Evolutionary conservation across 2,797 vertebrate species (phyloP), one percentile per base, ranked within the genome.

Genomic region (Acestrorhynchus altus): DNA sequence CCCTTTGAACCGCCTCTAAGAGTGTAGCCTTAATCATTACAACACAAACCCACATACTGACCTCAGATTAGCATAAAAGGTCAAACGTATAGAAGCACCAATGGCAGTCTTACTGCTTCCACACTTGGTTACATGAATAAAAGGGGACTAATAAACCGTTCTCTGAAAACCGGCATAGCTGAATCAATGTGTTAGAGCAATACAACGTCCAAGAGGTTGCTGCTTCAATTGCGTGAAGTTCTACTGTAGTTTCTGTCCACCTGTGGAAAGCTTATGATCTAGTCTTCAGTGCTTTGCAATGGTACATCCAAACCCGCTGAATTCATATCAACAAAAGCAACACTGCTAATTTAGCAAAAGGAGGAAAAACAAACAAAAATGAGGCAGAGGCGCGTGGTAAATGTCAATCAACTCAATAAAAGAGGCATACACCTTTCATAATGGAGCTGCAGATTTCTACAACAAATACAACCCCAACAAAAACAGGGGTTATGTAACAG

Each of bases 401-500:
- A 69, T 68, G 66, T 57, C 44, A 79, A 26, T 20, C 49, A 56
- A 51, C 61, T 47, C 31, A 35, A n/a, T 35, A 76, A 68, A 15
- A 64, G 60, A 72, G 68, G 54, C 61, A 24, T 51, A 74, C 16
- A 60, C 56, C 46, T 54, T 72, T 22, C 10, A 76, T 60, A 76
- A 42, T 9, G 16, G 54, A 67, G 68, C 20, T 61, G 46, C 22
- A 70, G 26, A 49, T 67, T 72, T 74, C 15, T 13, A 66, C 57
- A 76, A 76, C 42, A 83, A 67, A 71, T 80, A 64, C 73, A 59
- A 31, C 11, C 28, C 28, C 84, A 4, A 82, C 51, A 74, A 40
- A 35, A 8, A 9, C n/a, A 20, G 84, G 89, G 49, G 67, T 66
- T 74, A 87, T 84, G 75, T 92, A 91, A 92, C 88, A 86, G 54